A percentile compares a stretch with the other conserved stretches of the same genome.
phyloP scores from a whole-genome alignment of 1,140 invertebrate genomes.

The Eubasilissa regina region DNA sequence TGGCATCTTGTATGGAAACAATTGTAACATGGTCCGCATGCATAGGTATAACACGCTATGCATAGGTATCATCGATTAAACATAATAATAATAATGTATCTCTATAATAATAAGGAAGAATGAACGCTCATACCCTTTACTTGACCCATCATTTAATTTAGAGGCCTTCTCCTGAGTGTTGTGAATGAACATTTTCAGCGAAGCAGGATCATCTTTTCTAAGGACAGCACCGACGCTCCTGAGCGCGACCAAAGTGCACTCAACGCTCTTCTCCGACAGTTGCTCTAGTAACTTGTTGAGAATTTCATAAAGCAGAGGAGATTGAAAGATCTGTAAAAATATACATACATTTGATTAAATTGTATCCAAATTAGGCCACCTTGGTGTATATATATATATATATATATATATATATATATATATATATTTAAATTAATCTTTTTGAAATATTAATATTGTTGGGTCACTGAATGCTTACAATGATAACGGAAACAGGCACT shows the following conservation, averaged over 20 bases:
- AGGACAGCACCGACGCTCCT: conserved; percentile 87
- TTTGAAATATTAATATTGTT: too few relatives aligned
- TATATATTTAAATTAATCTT: conserved; percentile 37
- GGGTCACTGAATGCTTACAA: too few relatives aligned
- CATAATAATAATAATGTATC: too few relatives aligned
- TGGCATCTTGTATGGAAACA: too few relatives aligned
- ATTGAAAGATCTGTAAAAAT: conserved; percentile 78
- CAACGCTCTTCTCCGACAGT: conserved; percentile 88
- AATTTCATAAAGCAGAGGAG: conserved; percentile 84
- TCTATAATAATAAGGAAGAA: too few relatives aligned
- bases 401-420: too few relatives aligned
- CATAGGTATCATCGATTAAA: too few relatives aligned
- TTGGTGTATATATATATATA: conserved; percentile 34
- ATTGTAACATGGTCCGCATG: too few relatives aligned
- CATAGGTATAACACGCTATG: too few relatives aligned
- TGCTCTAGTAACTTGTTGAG: conserved; percentile 76
- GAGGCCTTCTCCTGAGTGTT: conserved; percentile 81
- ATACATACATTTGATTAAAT: conserved; percentile 39
- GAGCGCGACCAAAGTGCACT: conserved; percentile 87
- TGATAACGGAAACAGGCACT: too few relatives aligned
- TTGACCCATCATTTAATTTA: conserved; percentile 56
- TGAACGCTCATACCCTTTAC: conserved; percentile 48
- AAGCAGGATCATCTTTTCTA: conserved; percentile 89
- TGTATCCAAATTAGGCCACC: background rate
- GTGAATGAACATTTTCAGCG: conserved; percentile 87